Conservation (phyloP, 2,797 vertebrate species). For the Mus minutoides region DNA sequence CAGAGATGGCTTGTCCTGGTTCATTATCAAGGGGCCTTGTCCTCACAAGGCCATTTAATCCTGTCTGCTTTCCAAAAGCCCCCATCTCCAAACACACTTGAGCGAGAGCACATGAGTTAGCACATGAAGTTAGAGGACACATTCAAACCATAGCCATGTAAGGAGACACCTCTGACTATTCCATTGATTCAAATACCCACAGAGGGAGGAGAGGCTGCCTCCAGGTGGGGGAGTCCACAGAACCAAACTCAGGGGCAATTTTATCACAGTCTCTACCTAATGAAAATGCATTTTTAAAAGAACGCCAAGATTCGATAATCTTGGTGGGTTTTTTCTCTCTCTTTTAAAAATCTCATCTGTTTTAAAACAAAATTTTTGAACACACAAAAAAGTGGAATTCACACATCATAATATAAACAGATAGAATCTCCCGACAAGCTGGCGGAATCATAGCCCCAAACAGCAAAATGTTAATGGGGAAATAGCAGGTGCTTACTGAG, state of each 20-base stretch:
- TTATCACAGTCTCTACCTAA: rapidly evolving
- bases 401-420: constrained; percentile 38
- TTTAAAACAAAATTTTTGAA: background rate
- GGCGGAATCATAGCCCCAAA: constrained; percentile 21
- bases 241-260: rapidly evolving
- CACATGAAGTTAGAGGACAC: background rate
- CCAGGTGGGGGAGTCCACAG: rapidly evolving
- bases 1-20: no score
- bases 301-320: background rate
- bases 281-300: background rate
- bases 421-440: background rate
- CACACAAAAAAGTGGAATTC: background rate
- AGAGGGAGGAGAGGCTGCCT: background rate
- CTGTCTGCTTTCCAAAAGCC: background rate
- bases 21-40: background rate
- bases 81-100: background rate
- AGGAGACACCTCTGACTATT: rapidly evolving
- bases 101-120: background rate
- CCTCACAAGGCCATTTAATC: background rate
- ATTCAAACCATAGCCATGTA: background rate
- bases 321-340: background rate
- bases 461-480: constrained; percentile 46
- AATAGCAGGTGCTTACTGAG: constrained; percentile 46
- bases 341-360: background rate
- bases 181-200: background rate